These are phyloP conservation scores for Latrodectus hesperus DNA, from an alignment of 2,888 invertebrate genomes.

Conservation along the genomic window DNA sequence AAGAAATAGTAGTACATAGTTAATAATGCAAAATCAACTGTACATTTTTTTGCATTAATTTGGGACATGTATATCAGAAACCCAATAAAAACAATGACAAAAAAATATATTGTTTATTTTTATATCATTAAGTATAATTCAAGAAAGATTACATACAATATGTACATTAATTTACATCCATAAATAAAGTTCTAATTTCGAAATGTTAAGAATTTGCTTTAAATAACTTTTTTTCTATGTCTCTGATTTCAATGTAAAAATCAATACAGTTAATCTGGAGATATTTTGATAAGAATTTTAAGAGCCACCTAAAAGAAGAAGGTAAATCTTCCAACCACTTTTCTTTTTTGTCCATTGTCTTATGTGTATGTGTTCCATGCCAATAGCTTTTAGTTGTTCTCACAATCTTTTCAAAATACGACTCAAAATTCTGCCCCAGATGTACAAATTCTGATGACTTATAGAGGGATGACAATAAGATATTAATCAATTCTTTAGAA, in stretches of 20 bases:
- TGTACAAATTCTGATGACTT: slow-evolving; percentile 14
- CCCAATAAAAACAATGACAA: no score
- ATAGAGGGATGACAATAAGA: slow-evolving; percentile 44
- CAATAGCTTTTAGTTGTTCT: slow-evolving; percentile 45
- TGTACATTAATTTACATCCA: no score
- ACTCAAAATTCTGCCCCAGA: neutral
- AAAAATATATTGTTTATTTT: no score
- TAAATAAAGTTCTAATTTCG: no score
- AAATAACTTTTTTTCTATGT: slow-evolving; percentile 37
- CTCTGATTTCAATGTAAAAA: slow-evolving; percentile 27
- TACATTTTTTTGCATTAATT: no score
- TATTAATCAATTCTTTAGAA: slow-evolving; percentile 16
- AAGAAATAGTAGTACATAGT: no score
- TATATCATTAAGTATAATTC: no score
- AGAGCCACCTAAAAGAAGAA: slow-evolving; percentile 33
- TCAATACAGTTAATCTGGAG: neutral
- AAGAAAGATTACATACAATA: no score
- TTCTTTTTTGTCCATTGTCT: neutral
- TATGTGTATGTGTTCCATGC: neutral
- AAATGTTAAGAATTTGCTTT: neutral
- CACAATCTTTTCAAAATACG: slow-evolving; percentile 1
- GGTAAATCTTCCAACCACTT: slow-evolving; percentile 26
- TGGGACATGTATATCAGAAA: no score
- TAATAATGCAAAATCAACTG: no score
- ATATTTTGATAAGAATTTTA: slow-evolving; percentile 43